Evolutionary conservation across 2,888 invertebrate species (phyloP).

Genomic region (Holacanthella duospinosa): DNA sequence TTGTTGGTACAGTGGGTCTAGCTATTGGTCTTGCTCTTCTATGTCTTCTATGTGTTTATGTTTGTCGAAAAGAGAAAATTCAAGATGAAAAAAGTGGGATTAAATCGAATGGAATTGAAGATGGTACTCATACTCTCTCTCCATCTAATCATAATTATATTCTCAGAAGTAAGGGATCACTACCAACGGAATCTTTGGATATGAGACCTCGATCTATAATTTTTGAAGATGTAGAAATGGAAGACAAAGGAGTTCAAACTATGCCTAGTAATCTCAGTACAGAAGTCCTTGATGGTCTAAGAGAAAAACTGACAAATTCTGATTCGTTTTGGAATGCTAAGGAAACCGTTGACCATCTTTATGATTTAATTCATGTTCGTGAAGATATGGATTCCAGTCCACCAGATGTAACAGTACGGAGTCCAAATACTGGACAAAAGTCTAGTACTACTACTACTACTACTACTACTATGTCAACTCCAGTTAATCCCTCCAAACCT

Average conservation of each 20-base stretch:
- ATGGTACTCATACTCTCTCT: not conserved
- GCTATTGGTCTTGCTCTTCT: constrained; percentile 31
- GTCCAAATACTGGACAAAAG: not conserved
- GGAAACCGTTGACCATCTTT: constrained; percentile 64
- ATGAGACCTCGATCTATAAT: constrained; percentile 22
- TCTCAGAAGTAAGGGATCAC: not conserved
- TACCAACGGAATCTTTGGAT: constrained; percentile 10
- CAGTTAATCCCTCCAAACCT: constrained; percentile 7
- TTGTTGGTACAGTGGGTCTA: constrained; percentile 30
- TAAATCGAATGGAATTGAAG: not conserved
- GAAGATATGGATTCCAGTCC: constrained; percentile 33
- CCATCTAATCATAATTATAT: not conserved
- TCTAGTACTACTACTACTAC: not conserved
- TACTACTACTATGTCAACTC: constrained; percentile 19
- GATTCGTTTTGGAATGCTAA: constrained; percentile 61
- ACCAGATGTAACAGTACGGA: constrained; percentile 37
- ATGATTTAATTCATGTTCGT: constrained; percentile 50
- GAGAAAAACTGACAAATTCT: constrained; percentile 59
- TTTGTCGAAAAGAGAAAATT: constrained; percentile 18
- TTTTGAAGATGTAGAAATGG: constrained; percentile 39
- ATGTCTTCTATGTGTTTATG: constrained; percentile 31
- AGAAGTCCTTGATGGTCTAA: constrained; percentile 57
- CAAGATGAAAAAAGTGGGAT: constrained; percentile 10
- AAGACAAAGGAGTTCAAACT: constrained; percentile 58
- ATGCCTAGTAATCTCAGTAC: constrained; percentile 63